Conservation (phyloP, 1,140 invertebrate species). For the Danaus plexippus region DNA sequence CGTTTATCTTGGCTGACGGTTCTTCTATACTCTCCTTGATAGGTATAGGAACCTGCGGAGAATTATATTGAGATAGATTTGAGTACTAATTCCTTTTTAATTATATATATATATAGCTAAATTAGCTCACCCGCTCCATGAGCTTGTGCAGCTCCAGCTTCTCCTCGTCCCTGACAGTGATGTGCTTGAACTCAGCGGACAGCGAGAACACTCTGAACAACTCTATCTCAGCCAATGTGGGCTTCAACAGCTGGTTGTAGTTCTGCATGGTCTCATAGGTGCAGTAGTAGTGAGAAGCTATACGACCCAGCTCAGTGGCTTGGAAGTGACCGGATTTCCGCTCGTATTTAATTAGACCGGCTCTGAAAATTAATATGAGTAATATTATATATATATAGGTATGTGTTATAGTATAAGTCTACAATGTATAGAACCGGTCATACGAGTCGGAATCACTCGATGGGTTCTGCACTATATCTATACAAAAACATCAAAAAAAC, state of each 20-base stretch:
- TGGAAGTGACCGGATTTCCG: constrained; percentile 95
- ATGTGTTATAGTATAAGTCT: no score
- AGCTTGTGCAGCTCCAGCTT: constrained; percentile 97
- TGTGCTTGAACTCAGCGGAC: constrained; percentile 94
- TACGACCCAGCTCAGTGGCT: constrained; percentile 94
- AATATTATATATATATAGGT: no score
- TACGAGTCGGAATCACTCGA: no score
- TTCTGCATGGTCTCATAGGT: constrained; percentile 97
- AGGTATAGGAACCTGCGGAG: constrained; percentile 89
- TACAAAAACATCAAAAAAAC: no score
- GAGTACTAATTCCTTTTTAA: no score
- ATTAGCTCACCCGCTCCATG: constrained; percentile 74
- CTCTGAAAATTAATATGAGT: constrained; percentile 69
- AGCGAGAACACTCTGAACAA: constrained; percentile 98
- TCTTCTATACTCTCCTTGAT: constrained; percentile 99
- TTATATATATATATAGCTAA: neutral
- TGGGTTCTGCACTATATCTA: no score
- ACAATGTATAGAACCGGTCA: no score
- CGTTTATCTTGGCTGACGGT: constrained; percentile 95
- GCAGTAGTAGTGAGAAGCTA: constrained; percentile 98
- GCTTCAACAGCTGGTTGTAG: constrained; percentile 97
- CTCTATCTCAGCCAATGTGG: constrained; percentile 97
- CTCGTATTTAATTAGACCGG: constrained; percentile 96
- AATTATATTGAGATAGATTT: constrained; percentile 7
- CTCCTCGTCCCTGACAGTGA: constrained; percentile 97